Percentiles rank a stretch among this genome's conserved stretches.
These are phyloP conservation scores for Piaya cayana DNA, from an alignment of 2,113 vertebrate species.

Conservation along the genomic window DNA sequence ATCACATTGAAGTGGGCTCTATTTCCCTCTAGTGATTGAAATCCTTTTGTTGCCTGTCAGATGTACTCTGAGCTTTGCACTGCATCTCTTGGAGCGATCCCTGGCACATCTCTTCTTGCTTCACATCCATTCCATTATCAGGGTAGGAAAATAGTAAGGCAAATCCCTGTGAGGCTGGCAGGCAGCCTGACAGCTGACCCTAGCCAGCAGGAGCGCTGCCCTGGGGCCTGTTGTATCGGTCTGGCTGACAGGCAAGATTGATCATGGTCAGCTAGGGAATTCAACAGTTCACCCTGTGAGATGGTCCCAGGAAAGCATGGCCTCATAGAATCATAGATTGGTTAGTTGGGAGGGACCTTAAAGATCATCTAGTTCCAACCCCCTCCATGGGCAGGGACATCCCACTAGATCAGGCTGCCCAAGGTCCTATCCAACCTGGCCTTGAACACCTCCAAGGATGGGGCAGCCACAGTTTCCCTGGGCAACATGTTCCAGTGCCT, in stretches of 20 bases:
- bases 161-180: background rate
- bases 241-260: background rate
- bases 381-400: too few relatives aligned
- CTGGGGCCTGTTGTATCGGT: background rate
- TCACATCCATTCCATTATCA: background rate
- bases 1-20: background rate
- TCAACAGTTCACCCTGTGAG: background rate
- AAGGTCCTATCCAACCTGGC: too few relatives aligned
- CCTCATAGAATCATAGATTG: too few relatives aligned
- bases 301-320: background rate
- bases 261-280: background rate
- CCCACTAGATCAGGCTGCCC: too few relatives aligned
- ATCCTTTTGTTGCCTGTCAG: background rate
- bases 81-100: background rate
- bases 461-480: too few relatives aligned
- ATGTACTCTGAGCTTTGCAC: background rate
- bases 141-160: background rate
- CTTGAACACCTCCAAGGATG: too few relatives aligned
- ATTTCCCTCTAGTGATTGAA: background rate
- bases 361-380: too few relatives aligned
- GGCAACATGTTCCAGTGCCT: too few relatives aligned
- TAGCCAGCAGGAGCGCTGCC: background rate
- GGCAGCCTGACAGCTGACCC: background rate
- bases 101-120: background rate
- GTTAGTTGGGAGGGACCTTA: too few relatives aligned